A percentile compares a stretch with the other conserved stretches of the same genome.
Conservation (phyloP, 2,113 vertebrate species). For the Zonotrichia leucophrys region DNA sequence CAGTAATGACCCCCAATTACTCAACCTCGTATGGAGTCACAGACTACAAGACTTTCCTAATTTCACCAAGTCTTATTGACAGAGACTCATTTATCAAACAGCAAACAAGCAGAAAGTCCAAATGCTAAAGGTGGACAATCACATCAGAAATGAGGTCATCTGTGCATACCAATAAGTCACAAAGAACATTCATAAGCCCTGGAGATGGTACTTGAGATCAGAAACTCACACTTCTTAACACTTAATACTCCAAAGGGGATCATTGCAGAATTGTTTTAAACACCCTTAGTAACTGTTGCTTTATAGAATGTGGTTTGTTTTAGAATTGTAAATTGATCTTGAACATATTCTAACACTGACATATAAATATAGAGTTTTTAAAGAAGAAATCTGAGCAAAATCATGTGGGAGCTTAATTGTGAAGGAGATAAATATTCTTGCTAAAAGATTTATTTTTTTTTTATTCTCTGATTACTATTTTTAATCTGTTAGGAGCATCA, state of each 20-base stretch:
- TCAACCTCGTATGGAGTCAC: neutral
- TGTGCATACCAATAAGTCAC: neutral
- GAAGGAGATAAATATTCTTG: neutral
- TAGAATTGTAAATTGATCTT: neutral
- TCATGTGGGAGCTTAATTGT: accelerated
- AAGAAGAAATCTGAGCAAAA: neutral
- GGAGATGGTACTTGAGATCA: neutral
- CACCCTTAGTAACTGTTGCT: neutral
- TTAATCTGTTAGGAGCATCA: neutral
- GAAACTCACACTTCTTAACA: neutral
- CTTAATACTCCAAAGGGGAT: accelerated
- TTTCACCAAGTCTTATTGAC: neutral
- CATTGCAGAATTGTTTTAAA: neutral
- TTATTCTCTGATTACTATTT: neutral
- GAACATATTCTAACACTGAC: neutral
- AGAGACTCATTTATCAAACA: neutral
- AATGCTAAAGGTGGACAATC: neutral
- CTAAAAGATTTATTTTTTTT: neutral
- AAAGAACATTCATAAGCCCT: neutral
- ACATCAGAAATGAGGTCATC: neutral
- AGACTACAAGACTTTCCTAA: neutral
- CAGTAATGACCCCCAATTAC: neutral
- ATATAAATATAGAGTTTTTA: neutral
- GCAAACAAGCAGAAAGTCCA: neutral
- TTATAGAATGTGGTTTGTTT: neutral